Evolutionary conservation across 2,113 vertebrate genomes (phyloP), one percentile per base, ranked within the genome.

Genomic region (Xenopus borealis): DNA sequence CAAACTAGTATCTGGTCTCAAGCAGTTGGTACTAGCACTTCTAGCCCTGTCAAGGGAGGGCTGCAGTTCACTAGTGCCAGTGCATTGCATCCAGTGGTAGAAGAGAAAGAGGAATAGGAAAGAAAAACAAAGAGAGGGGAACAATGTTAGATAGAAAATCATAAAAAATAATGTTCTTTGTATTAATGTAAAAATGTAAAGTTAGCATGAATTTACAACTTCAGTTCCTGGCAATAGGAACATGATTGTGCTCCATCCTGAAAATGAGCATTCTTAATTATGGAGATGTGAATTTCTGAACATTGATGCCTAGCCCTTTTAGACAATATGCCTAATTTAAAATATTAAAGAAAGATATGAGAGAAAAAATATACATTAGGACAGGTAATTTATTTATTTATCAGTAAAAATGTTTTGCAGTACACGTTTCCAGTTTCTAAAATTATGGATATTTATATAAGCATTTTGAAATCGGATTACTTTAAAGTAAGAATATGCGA

Each of bases 1-100:
- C 91, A 97, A 97, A 93, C 92, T 95, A 93, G 86, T 88, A 85
- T 98, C 97, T 89, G 97, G 96, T 90, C 95, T 96, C 93, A 99
- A 93, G 93, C 97, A 99, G 84, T 94, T 98, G 88, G 96, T 97
- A 93, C 97, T 99, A 94, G 96, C 96, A 92, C 97, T 99, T 90
- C 94, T 94, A 91, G 95, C 94, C 94, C 97, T 94, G 94, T 96
- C 96, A 95, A 99, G 90, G 81, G 94, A 93, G 79, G 96, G 95
- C 95, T 97, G 96, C 81, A 99, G 94, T 92, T 99, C 97, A 87
- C 97, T 99, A 94, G 93, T 90, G 91, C 93, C 93, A 95, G 91
- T 93, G 95, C 86, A 90, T 89, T 90, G 89, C 89, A 91, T 93
- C 92, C 92, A 91, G 89, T 85, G 88, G 90, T 83, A 88, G 88